Percentiles rank a stretch among this genome's conserved stretches.
These are phyloP conservation scores for Sesia bembeciformis DNA, from an alignment of 2,888 invertebrate genomes.

Conservation along the genomic window DNA sequence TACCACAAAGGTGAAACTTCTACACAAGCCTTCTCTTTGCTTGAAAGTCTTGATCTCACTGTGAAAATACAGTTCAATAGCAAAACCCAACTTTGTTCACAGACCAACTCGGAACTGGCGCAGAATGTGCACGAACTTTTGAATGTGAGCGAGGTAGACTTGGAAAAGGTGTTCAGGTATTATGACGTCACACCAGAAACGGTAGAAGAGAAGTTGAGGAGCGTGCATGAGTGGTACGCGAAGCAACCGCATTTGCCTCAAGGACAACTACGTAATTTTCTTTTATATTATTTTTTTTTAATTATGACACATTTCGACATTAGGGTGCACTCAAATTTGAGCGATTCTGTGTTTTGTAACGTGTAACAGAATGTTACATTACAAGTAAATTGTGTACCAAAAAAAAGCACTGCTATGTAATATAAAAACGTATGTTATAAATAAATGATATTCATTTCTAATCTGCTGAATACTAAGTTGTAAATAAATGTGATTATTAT, in stretches of 20 bases:
- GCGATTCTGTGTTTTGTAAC: no score
- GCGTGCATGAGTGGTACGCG: conserved; percentile 29
- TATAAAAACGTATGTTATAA: no score
- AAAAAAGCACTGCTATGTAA: no score
- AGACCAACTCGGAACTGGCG: not conserved
- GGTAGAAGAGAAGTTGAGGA: conserved; percentile 13
- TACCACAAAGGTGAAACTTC: no score
- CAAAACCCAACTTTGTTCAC: not conserved
- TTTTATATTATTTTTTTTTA: not conserved
- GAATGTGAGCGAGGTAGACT: not conserved
- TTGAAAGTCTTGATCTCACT: not conserved
- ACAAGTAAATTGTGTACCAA: no score
- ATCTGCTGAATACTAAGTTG: no score
- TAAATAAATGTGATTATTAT: no score
- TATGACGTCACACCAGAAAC: conserved; percentile 1
- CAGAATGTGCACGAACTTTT: not conserved
- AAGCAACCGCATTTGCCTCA: conserved; percentile 43
- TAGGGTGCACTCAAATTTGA: no score
- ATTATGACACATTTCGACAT: no score
- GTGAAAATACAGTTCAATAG: not conserved
- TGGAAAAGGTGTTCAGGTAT: not conserved
- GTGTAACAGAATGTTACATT: no score
- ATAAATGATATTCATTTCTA: no score
- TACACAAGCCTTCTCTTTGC: no score
- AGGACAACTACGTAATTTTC: conserved; percentile 23